Evolutionary conservation across 2,797 vertebrate species (phyloP).

Genomic region (Fratercula arctica): DNA sequence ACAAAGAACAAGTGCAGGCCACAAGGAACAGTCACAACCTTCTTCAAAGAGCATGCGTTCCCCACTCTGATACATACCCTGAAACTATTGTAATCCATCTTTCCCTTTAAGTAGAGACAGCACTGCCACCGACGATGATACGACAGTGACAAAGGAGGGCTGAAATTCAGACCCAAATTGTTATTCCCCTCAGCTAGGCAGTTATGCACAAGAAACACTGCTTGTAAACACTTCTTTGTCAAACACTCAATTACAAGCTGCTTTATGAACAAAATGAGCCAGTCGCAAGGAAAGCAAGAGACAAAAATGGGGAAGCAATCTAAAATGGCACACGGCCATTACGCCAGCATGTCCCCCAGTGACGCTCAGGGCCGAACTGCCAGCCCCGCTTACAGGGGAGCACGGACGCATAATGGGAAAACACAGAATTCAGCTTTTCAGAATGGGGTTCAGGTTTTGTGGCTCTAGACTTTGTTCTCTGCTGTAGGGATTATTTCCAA

Average conservation of each 20-base stretch:
- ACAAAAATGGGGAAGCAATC: not conserved
- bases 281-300: conserved; percentile 19
- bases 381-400: not conserved
- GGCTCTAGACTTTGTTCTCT: not conserved
- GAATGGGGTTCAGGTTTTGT: not conserved
- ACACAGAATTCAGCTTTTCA: not conserved
- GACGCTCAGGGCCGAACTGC: rapidly evolving
- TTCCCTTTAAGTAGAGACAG: conserved; percentile 39
- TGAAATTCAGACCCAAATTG: conserved; percentile 65
- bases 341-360: rapidly evolving
- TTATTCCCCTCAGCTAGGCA: conserved; percentile 71
- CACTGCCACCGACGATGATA: not conserved
- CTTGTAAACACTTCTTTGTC: conserved; percentile 70
- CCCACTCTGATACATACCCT: not conserved
- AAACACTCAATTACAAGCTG: conserved; percentile 69
- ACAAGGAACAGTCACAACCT: not conserved
- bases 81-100: not conserved
- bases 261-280: conserved; percentile 61
- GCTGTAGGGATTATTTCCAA: not conserved
- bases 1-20: rapidly evolving
- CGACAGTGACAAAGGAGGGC: conserved; percentile 57
- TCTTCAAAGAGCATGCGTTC: not conserved
- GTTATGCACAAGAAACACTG: conserved; percentile 59
- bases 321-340: not conserved
- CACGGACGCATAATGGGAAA: rapidly evolving